Evolutionary conservation across 2,113 vertebrate genomes (phyloP), one percentile per base, ranked within the genome.

Genomic region (Labrus mixtus): DNA sequence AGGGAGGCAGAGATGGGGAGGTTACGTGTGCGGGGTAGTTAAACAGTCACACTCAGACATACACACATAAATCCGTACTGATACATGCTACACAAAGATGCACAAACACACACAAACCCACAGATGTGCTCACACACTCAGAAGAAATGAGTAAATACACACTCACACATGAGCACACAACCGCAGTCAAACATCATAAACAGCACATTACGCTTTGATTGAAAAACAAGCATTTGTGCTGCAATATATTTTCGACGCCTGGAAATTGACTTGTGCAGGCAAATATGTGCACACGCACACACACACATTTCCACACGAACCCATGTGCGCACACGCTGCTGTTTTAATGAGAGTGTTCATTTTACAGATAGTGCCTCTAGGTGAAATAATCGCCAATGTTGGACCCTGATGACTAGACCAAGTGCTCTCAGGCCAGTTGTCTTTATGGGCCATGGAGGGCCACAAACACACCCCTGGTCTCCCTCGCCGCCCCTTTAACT

Each of bases 11-110:
- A 85, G 90, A 94, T 92, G 91, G 89, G 87, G 81, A 91, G 86
- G 89, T 93, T 95, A 93, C 92, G 94, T 95, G 95, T 90, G 87
- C 41, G 75, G 94, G 86, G 85, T 94, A 84, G 92, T 90, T 95
- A 95, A 95, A 93, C 89, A 93, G 84, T 84, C 85, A 70, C 78
- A 76, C 88, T 63, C 54, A 23, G 6, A 57, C 62, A n/a, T 54
- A 43, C 25, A 20, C 43, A 10, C 41, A 45, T 51, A 79, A 72
- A 75, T 60, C 53, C 73, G 73, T 39, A 78, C 59, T 83, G 73
- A 88, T 70, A 67, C 60, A 87, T 39, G 56, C 57, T 58, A 50
- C 11, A 58, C 54, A 51, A 11, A 55, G 22, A 36, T 37, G 46
- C 58, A 56, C 56, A 51, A 19, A 20, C 48, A 48, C 39, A 56